Conservation (phyloP, 2,797 vertebrate species). For the Girardinus metallicus region DNA sequence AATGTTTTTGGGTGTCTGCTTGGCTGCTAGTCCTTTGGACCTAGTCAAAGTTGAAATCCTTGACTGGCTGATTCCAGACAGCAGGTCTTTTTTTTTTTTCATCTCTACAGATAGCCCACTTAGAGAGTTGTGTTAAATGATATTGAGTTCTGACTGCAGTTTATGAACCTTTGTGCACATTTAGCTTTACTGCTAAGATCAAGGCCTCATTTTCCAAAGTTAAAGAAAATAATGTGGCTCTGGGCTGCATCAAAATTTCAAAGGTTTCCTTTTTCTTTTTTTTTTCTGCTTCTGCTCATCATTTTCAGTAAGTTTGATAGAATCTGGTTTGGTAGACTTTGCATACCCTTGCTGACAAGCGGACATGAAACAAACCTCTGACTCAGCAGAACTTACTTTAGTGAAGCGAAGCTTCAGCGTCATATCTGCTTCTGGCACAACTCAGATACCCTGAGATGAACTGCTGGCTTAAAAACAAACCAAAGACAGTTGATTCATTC, state of each 20-base stretch:
- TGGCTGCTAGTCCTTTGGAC: no score
- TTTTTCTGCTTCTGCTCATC: neutral
- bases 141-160: neutral
- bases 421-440: conserved; percentile 4
- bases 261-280: neutral
- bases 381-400: neutral
- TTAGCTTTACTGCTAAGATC: neutral
- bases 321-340: neutral
- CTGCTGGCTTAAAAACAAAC: neutral
- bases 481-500: no score
- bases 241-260: neutral
- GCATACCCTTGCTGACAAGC: neutral
- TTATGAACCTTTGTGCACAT: neutral
- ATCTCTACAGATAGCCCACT: neutral
- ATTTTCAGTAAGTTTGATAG: neutral
- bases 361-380: neutral
- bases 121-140: neutral
- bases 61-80: neutral
- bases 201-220: neutral
- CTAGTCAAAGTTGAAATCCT: no score
- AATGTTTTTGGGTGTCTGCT: no score
- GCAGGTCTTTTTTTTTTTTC: neutral
- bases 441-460: neutral
- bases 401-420: neutral
- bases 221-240: neutral